Evolutionary conservation across 2,888 invertebrate genomes (phyloP).

Genomic region (Creontiades dilutus): DNA sequence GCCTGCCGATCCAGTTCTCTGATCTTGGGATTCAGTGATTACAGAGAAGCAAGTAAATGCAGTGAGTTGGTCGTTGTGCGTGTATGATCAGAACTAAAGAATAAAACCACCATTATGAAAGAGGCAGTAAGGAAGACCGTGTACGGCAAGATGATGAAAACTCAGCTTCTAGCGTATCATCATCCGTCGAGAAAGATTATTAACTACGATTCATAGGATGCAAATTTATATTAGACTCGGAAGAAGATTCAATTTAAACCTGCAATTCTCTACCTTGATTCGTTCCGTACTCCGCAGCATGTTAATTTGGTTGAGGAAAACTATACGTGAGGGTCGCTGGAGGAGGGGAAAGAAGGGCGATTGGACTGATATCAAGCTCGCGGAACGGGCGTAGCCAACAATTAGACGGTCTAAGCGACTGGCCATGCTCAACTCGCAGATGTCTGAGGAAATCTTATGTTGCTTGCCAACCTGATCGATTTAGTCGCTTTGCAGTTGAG

Average conservation of each 20-base stretch:
- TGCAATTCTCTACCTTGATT: conserved; percentile 10
- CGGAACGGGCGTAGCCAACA: background rate
- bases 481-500: too few relatives aligned
- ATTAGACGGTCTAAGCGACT: background rate
- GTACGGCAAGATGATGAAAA: conserved; percentile 22
- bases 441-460: too few relatives aligned
- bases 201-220: conserved; percentile 15
- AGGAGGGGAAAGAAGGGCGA: conserved; percentile 5
- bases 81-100: background rate
- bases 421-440: background rate
- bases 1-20: background rate
- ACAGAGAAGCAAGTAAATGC: background rate
- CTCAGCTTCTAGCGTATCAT: background rate
- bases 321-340: background rate
- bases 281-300: background rate
- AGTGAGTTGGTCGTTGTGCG: background rate
- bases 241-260: conserved; percentile 4
- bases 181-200: background rate
- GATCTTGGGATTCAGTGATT: background rate
- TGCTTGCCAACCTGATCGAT: too few relatives aligned
- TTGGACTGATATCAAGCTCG: background rate
- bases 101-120: background rate
- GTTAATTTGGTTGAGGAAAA: conserved; percentile 3
- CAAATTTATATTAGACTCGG: conserved; percentile 13
- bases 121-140: background rate